Evolutionary conservation across 2,113 vertebrate genomes (phyloP).

Genomic region (Benitochromis conjunctus): DNA sequence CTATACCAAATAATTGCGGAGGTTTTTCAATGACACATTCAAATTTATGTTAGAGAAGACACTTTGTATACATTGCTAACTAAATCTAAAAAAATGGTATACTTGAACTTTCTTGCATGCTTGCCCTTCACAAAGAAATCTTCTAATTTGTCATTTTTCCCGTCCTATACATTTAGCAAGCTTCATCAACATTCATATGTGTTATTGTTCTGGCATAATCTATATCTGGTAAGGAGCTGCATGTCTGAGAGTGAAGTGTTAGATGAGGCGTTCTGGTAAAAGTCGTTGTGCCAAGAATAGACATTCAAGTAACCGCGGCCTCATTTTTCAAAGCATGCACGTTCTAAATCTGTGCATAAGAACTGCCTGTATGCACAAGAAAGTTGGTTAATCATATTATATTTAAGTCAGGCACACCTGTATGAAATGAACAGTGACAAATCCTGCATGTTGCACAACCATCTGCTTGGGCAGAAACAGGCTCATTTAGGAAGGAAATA

Average conservation of each 20-base stretch:
- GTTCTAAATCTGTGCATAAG: conserved; percentile 14
- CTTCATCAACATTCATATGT: neutral
- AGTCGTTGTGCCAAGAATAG: conserved; percentile 23
- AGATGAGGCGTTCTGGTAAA: neutral
- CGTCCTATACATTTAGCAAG: neutral
- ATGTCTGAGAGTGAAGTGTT: neutral
- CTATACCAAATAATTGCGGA: neutral
- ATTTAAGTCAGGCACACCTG: neutral
- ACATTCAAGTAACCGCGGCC: neutral
- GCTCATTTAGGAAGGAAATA: neutral
- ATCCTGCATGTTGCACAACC: neutral
- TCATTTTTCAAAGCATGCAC: conserved; percentile 21
- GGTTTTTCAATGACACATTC: neutral
- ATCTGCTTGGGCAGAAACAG: neutral
- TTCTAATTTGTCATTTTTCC: neutral
- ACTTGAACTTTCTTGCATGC: neutral
- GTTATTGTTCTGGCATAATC: neutral
- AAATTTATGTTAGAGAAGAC: neutral
- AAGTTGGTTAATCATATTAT: conserved; percentile 9
- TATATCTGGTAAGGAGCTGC: neutral
- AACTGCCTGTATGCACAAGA: neutral
- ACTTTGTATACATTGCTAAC: neutral
- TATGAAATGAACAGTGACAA: conserved; percentile 5
- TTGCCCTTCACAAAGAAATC: too few species aligned
- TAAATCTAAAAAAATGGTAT: neutral